A percentile compares a stretch with the other conserved stretches of the same genome.
Conservation (phyloP, 2,888 invertebrate genomes). For the Diaprepes abbreviatus region DNA sequence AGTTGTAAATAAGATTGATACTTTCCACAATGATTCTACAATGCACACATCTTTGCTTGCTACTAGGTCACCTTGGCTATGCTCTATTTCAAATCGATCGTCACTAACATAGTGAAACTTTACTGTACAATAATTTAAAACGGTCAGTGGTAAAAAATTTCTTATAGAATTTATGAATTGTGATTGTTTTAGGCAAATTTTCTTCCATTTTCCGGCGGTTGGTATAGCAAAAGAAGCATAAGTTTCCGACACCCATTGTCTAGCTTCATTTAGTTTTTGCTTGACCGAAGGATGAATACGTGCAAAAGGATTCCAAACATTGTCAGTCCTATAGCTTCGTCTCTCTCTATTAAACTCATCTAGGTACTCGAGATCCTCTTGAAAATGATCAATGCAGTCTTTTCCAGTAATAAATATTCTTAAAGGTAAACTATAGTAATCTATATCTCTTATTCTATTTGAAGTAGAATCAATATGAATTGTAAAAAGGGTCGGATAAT, state of each 20-base stretch:
- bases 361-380: constrained; percentile 69
- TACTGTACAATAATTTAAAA: constrained; percentile 80
- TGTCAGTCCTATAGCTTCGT: constrained; percentile 52
- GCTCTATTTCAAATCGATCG: constrained; percentile 78
- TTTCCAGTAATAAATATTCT: constrained; percentile 81
- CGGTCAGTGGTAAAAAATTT: constrained; percentile 82
- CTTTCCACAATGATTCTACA: constrained; percentile 86
- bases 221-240: constrained; percentile 91
- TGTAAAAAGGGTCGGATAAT: constrained; percentile 88
- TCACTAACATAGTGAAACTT: constrained; percentile 86
- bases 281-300: constrained; percentile 75
- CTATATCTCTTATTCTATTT: constrained; percentile 82
- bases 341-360: constrained; percentile 56
- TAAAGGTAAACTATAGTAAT: constrained; percentile 86
- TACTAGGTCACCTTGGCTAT: constrained; percentile 84
- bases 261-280: constrained; percentile 80
- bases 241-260: constrained; percentile 89
- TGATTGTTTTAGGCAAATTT: constrained; percentile 84
- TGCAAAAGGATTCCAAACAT: constrained; percentile 56
- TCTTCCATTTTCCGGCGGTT: constrained; percentile 83
- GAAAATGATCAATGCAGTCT: constrained; percentile 77
- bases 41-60: constrained; percentile 85
- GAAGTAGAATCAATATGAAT: constrained; percentile 90
- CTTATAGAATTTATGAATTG: constrained; percentile 85
- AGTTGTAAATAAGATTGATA: constrained; percentile 77